phyloP scores from a whole-genome alignment of 2,797 vertebrate genomes.

The Artibeus lituratus region DNA sequence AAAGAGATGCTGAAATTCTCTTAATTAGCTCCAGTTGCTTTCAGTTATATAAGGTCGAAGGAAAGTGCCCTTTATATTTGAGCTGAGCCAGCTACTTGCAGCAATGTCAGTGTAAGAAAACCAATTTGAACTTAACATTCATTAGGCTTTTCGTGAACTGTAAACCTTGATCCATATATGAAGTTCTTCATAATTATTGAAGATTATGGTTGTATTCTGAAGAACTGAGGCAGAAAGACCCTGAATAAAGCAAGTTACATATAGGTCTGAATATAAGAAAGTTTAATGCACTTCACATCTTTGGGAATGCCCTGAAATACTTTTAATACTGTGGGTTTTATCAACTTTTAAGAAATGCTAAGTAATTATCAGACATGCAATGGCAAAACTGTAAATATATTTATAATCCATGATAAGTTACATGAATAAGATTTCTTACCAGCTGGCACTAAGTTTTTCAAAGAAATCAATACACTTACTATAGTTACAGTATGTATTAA shows the following conservation, averaged over 20 bases:
- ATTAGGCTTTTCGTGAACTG: slow-evolving; percentile 73
- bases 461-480: background rate
- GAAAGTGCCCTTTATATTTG: slow-evolving; percentile 32
- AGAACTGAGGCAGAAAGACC: slow-evolving; percentile 44
- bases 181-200: slow-evolving; percentile 59
- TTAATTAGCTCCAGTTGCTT: slow-evolving; percentile 62
- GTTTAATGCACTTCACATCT: background rate
- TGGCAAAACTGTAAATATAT: slow-evolving; percentile 3
- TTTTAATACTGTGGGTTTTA: background rate
- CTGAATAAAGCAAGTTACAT: slow-evolving; percentile 16
- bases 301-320: slow-evolving; percentile 9
- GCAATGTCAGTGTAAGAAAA: slow-evolving; percentile 52
- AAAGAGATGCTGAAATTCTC: background rate
- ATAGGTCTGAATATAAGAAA: background rate
- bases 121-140: slow-evolving; percentile 64
- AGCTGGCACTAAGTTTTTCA: background rate
- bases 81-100: slow-evolving; percentile 45
- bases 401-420: background rate
- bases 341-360: background rate
- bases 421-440: background rate
- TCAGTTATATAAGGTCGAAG: slow-evolving; percentile 46
- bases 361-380: background rate
- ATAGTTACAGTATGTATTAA: background rate
- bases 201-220: slow-evolving; percentile 62
- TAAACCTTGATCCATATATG: slow-evolving; percentile 57